Evolutionary conservation across 2,113 vertebrate species (phyloP).

Genomic region (Porphyrio hochstetteri): DNA sequence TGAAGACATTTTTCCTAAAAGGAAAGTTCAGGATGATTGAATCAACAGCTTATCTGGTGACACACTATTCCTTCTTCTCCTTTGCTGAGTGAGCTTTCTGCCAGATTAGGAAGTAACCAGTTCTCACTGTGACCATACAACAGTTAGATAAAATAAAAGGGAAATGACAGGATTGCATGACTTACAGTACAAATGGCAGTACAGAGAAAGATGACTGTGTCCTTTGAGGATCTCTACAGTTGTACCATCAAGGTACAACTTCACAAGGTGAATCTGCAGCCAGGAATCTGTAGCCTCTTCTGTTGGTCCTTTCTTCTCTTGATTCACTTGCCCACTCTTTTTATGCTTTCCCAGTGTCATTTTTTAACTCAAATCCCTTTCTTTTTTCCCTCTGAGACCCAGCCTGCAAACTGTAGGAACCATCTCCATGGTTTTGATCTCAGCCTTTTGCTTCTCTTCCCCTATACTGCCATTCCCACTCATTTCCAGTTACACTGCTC

Average conservation of each 20-base stretch:
- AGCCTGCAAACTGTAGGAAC: neutral
- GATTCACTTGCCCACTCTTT: neutral
- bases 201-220: neutral
- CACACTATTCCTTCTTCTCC: neutral
- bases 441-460: neutral
- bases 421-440: neutral
- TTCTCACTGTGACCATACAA: neutral
- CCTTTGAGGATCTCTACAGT: neutral
- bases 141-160: neutral
- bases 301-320: neutral
- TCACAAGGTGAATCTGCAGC: neutral
- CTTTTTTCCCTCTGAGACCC: neutral
- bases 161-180: neutral
- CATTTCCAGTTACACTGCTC: neutral
- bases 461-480: neutral
- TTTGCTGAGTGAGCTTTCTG: neutral
- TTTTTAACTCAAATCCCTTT: neutral
- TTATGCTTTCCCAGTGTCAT: neutral
- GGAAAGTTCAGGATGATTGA: neutral
- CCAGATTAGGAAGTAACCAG: neutral
- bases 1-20: no score
- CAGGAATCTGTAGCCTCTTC: neutral
- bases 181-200: neutral
- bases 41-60: neutral
- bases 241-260: no score